phyloP scores from a whole-genome alignment of 2,888 invertebrate species.

The Metellina segmentata region DNA sequence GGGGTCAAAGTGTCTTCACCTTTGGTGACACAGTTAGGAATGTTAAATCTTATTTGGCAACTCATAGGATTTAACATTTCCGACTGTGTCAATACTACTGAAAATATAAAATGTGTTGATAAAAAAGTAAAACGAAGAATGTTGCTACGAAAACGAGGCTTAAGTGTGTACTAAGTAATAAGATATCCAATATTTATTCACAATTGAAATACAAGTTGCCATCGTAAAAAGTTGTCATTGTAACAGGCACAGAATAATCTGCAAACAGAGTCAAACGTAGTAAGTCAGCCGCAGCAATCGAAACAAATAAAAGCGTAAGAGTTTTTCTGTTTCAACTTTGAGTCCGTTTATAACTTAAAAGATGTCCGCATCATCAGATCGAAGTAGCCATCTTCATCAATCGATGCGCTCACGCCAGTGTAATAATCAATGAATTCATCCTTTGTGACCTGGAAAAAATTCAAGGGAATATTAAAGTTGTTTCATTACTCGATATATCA shows the following conservation, averaged over 20 bases:
- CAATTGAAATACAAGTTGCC: conserved; percentile 27
- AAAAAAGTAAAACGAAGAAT: no score
- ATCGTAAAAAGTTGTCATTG: conserved; percentile 7
- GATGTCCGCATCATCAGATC: conserved; percentile 96
- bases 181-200: conserved; percentile 33
- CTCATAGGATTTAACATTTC: no score
- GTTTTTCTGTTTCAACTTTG: background rate
- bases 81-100: no score
- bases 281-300: background rate
- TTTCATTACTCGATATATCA: no score
- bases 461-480: no score
- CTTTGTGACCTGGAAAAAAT: conserved; percentile 88
- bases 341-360: conserved; percentile 87
- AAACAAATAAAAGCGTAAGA: conserved; percentile 16
- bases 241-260: conserved; percentile 10
- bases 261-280: conserved; percentile 2
- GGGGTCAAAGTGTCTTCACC: no score
- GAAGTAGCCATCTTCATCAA: conserved; percentile 96
- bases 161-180: background rate
- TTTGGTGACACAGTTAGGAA: no score
- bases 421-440: conserved; percentile 98
- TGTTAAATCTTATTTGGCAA: no score
- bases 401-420: conserved; percentile 94
- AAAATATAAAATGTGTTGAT: no score
- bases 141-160: background rate